Conservation (phyloP, 1,140 invertebrate genomes). For the Chlorops oryzae region DNA sequence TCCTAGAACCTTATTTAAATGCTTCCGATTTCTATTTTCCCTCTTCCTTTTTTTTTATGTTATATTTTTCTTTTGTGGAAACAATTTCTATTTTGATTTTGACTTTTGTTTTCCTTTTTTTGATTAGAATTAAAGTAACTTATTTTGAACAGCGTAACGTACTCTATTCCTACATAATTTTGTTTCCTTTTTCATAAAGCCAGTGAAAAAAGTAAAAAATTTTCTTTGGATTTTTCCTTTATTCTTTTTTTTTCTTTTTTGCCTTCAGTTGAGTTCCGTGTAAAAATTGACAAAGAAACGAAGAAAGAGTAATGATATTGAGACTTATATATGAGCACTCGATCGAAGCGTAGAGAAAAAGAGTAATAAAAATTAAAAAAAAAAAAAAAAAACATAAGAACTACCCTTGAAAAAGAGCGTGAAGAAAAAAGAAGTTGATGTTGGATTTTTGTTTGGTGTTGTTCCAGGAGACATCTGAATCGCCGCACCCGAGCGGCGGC, state of each 20-base stretch:
- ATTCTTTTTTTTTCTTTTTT: conserved; percentile 5
- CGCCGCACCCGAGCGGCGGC: conserved; percentile 50
- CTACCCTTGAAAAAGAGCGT: conserved; percentile 10
- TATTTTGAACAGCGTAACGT: conserved; percentile 16
- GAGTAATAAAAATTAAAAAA: conserved; percentile 26
- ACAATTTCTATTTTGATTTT: conserved; percentile 19
- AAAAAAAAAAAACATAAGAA: conserved; percentile 25
- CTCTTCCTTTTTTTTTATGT: conserved; percentile 5
- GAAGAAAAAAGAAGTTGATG: conserved; percentile 78
- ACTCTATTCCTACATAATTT: not conserved
- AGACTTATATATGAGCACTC: no score
- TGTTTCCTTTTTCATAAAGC: conserved; percentile 18
- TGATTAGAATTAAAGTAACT: no score
- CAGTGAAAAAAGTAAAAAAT: conserved; percentile 21
- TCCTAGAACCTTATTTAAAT: conserved; percentile 6
- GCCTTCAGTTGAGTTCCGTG: no score
- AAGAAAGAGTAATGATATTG: no score
- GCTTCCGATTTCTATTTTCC: conserved; percentile 3
- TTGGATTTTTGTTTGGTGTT: conserved; percentile 83
- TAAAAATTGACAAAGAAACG: no score
- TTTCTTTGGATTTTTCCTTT: conserved; percentile 17
- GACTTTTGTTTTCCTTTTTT: conserved; percentile 24
- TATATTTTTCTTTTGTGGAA: conserved; percentile 9
- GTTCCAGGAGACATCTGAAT: conserved; percentile 81
- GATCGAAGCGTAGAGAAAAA: conserved; percentile 37